These are phyloP conservation scores for Chiloscyllium punctatum DNA, from an alignment of 2,797 vertebrate genomes.

Conservation along the genomic window DNA sequence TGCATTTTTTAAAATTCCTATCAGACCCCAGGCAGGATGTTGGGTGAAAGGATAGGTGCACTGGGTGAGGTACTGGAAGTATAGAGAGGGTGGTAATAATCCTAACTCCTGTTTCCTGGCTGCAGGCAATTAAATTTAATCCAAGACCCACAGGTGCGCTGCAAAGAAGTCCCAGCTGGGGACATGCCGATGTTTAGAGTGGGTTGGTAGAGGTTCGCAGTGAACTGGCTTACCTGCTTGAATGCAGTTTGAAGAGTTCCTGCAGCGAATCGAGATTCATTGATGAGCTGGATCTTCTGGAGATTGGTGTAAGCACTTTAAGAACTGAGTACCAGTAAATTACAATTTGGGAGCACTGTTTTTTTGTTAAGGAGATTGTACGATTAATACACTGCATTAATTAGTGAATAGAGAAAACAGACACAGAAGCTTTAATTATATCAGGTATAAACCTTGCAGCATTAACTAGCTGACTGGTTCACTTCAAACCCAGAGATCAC, in stretches of 20 bases:
- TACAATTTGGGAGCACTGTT: not conserved
- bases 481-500: too few relatives aligned
- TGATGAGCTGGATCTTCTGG: not conserved
- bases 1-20: not conserved
- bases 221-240: not conserved
- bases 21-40: not conserved
- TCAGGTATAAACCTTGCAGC: not conserved
- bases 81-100: not conserved
- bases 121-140: not conserved
- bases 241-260: not conserved
- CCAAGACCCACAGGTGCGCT: rapidly evolving
- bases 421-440: not conserved
- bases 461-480: too few relatives aligned
- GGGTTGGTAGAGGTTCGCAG: conserved; percentile 15
- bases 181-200: conserved; percentile 38
- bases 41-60: not conserved
- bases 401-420: not conserved
- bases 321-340: not conserved
- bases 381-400: not conserved
- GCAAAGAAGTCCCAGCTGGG: conserved; percentile 37
- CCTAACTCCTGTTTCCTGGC: conserved; percentile 33
- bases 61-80: not conserved
- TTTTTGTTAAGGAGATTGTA: not conserved
- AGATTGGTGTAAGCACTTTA: not conserved
- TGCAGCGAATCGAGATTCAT: rapidly evolving